Conservation (phyloP, 2,797 vertebrate species). For the Cyclopterus lumpus region DNA sequence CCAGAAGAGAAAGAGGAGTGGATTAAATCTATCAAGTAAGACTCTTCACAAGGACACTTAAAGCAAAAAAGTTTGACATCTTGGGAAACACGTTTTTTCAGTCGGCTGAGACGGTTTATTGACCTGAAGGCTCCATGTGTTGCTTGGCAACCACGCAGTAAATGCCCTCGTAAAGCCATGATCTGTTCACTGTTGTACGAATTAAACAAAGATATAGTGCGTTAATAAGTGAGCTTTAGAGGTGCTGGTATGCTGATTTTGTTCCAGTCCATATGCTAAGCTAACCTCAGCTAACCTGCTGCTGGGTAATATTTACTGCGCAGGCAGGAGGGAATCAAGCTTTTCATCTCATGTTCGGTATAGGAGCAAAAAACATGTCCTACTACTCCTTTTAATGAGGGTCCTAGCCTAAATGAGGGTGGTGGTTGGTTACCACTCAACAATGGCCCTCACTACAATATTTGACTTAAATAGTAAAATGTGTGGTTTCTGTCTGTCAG, state of each 20-base stretch:
- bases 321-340: background rate
- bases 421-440: background rate
- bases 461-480: constrained; percentile 3
- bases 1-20: constrained; percentile 98
- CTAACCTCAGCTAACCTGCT: background rate
- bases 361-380: background rate
- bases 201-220: background rate
- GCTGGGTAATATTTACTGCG: background rate
- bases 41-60: background rate
- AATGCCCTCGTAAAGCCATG: background rate
- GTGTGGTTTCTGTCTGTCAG: constrained; percentile 3
- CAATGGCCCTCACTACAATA: background rate
- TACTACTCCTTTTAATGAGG: background rate
- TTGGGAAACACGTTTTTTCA: background rate
- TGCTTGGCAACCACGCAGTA: background rate
- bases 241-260: background rate
- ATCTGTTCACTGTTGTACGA: background rate
- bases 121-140: background rate
- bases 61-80: background rate
- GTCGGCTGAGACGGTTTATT: background rate
- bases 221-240: constrained; percentile 4
- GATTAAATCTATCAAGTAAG: constrained; percentile 99
- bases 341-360: background rate
- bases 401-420: background rate
- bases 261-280: background rate